Percentiles rank a stretch among this genome's conserved stretches.
phyloP scores from a whole-genome alignment of 2,888 invertebrate species.

The Nephrotoma guestfalica region DNA sequence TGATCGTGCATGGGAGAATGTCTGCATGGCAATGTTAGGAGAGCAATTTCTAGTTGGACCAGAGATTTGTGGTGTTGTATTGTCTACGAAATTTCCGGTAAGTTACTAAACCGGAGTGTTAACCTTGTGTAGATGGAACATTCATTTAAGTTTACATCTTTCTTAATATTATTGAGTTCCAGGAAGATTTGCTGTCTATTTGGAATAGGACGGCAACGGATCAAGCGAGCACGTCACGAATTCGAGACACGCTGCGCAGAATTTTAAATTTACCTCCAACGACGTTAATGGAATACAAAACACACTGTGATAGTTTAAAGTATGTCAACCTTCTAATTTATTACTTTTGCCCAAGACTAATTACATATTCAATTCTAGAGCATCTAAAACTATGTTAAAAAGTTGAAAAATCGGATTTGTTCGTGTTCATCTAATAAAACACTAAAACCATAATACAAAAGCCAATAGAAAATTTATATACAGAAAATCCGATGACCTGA shows the following conservation, averaged over 20 bases:
- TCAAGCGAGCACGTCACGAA: slow-evolving; percentile 72
- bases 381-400: slow-evolving; percentile 5
- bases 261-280: slow-evolving; percentile 88
- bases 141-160: not conserved
- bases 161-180: slow-evolving; percentile 11
- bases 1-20: slow-evolving; percentile 95
- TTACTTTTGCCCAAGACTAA: not conserved
- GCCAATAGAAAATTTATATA: not conserved
- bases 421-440: not conserved
- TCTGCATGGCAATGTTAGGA: slow-evolving; percentile 95
- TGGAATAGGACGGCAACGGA: slow-evolving; percentile 96
- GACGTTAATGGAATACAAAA: slow-evolving; percentile 90
- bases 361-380: not conserved
- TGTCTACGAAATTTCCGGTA: slow-evolving; percentile 75
- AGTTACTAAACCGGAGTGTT: slow-evolving; percentile 14
- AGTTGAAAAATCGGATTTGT: not conserved
- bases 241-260: slow-evolving; percentile 87
- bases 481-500: not conserved
- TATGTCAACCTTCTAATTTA: slow-evolving; percentile 29
- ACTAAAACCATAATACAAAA: not conserved
- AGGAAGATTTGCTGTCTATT: slow-evolving; percentile 92
- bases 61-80: slow-evolving; percentile 95
- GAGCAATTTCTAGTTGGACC: slow-evolving; percentile 98
- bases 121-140: not conserved
- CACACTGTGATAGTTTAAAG: slow-evolving; percentile 68